phyloP scores from a whole-genome alignment of 1,140 invertebrate genomes.

The Drosophila littoralis region DNA sequence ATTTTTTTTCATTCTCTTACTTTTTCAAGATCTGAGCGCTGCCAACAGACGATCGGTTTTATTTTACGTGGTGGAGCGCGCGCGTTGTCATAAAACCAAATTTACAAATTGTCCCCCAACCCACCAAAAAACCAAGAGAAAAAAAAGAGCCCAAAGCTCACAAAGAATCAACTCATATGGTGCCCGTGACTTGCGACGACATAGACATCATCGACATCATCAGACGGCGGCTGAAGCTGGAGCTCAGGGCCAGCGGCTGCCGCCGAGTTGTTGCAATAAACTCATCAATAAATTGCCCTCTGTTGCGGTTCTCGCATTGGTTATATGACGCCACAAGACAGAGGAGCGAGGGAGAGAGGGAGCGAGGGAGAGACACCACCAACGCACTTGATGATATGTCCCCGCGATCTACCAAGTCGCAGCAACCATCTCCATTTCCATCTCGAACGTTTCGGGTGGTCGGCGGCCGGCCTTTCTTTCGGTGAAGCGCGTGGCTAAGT shows the following conservation, averaged over 20 bases:
- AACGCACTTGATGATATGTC: conserved; percentile 50
- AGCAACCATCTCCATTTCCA: not conserved
- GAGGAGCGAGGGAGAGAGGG: not conserved
- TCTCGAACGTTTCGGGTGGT: conserved; percentile 32
- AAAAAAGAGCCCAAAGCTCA: conserved; percentile 30
- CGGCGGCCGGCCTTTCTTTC: conserved; percentile 51
- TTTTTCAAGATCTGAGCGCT: not conserved
- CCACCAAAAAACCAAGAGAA: conserved; percentile 12
- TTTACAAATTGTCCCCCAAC: conserved; percentile 79
- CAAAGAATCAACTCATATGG: conserved; percentile 76
- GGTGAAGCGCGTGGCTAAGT: conserved; percentile 75
- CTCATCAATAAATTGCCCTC: conserved; percentile 84
- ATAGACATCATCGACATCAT: conserved; percentile 75
- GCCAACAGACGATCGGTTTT: conserved; percentile 23
- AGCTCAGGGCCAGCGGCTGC: conserved; percentile 10
- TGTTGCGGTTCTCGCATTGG: conserved; percentile 45
- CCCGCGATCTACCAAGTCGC: conserved; percentile 5
- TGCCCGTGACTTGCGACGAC: conserved; percentile 50
- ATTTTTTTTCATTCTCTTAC: conserved; percentile 48
- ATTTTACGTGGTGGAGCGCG: conserved; percentile 54
- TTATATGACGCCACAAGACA: conserved; percentile 43
- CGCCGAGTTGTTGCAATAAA: conserved; percentile 73
- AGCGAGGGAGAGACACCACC: conserved; percentile 51
- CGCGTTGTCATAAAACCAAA: conserved; percentile 80
- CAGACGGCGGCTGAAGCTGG: conserved; percentile 8